Percentiles rank a stretch among this genome's conserved stretches.
phyloP scores from a whole-genome alignment of 2,888 invertebrate genomes.

The Drosophila subquinaria region DNA sequence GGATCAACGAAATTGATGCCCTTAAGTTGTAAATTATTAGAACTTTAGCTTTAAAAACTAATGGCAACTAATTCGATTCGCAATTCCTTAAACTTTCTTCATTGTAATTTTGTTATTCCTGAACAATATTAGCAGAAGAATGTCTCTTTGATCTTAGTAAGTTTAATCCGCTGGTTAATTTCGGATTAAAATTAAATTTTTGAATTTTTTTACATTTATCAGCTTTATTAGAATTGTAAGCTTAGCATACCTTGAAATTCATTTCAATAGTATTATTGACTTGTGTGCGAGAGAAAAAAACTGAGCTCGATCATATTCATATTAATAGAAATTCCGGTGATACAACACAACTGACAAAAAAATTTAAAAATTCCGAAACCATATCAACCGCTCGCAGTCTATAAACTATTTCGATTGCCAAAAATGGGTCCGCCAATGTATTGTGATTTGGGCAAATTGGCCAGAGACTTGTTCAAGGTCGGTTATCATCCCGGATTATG shows the following conservation, averaged over 20 bases:
- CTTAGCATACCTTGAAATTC: slow-evolving; percentile 35
- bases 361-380: slow-evolving; percentile 47
- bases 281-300: slow-evolving; percentile 4
- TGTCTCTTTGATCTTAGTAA: not conserved
- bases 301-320: slow-evolving; percentile 14
- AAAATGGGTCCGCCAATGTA: slow-evolving; percentile 96
- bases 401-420: slow-evolving; percentile 54
- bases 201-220: too few relatives aligned
- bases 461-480: slow-evolving; percentile 96
- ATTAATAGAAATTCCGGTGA: slow-evolving; percentile 61
- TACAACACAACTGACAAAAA: slow-evolving; percentile 35
- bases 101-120: not conserved
- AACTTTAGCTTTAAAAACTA: too few relatives aligned
- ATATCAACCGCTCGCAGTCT: slow-evolving; percentile 35
- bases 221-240: slow-evolving; percentile 3
- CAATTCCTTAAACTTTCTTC: not conserved
- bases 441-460: slow-evolving; percentile 96
- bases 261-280: slow-evolving; percentile 21
- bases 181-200: not conserved
- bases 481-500: slow-evolving; percentile 98
- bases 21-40: not conserved
- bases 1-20: not conserved
- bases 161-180: not conserved
- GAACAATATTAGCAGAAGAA: not conserved
- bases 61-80: not conserved